Evolutionary conservation across 2,888 invertebrate genomes (phyloP).

Genomic region (Hetaerina titia): DNA sequence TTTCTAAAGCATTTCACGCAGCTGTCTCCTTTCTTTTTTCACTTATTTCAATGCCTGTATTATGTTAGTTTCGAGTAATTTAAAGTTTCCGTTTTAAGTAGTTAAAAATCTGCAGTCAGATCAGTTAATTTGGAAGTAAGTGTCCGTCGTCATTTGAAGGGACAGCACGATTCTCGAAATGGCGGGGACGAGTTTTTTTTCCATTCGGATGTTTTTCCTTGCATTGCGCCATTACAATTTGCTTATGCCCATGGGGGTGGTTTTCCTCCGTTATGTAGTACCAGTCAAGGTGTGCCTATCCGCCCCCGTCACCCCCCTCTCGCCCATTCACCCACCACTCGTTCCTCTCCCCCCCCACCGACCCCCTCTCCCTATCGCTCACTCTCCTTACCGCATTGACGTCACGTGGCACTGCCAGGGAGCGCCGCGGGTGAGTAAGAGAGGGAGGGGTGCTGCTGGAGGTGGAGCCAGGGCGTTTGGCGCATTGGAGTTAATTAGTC

Average conservation of each 20-base stretch:
- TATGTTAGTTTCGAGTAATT: too few species aligned
- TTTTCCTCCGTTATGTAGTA: background rate
- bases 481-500: conserved; percentile 53
- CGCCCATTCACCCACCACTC: background rate
- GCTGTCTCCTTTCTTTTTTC: too few species aligned
- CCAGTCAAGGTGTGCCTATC: background rate
- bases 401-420: conserved; percentile 47
- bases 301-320: background rate
- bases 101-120: background rate
- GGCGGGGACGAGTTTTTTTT: background rate
- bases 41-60: too few species aligned
- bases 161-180: background rate
- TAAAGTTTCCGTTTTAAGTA: too few species aligned
- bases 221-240: background rate
- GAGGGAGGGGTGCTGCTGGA: background rate
- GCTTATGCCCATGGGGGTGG: background rate
- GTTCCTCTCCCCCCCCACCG: background rate
- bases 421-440: background rate
- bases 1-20: too few species aligned
- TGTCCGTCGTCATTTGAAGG: background rate
- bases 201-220: background rate
- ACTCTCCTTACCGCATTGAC: conserved; percentile 59
- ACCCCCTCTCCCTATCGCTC: background rate
- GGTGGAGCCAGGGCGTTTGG: background rate
- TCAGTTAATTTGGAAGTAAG: background rate